Conservation (phyloP, 2,888 invertebrate species). For the Euzetes globulus region DNA sequence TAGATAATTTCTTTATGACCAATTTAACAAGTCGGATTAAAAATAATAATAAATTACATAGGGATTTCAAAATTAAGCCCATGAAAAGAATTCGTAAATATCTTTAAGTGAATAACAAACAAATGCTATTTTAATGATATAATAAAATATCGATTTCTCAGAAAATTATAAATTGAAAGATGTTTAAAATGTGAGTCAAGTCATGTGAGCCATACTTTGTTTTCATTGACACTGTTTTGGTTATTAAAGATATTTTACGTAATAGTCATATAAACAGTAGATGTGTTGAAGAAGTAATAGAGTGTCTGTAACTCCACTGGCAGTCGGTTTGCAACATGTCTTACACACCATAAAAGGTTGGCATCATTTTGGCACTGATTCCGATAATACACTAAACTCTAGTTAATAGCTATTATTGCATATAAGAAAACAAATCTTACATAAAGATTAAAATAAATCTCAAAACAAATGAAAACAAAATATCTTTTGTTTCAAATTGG, state of each 20-base stretch:
- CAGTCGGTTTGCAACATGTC: not conserved
- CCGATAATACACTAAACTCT: not conserved
- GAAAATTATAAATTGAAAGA: no score
- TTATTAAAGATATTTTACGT: not conserved
- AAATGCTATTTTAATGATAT: no score
- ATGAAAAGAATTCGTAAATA: no score
- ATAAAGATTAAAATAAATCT: not conserved
- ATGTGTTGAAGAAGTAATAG: not conserved
- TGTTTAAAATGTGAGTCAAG: no score
- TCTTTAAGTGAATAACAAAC: no score
- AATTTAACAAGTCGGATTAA: no score
- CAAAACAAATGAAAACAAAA: not conserved
- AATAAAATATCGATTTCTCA: no score
- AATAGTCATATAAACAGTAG: not conserved
- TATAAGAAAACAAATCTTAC: not conserved
- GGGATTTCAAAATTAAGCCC: no score
- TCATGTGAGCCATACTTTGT: not conserved
- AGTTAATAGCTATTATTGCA: not conserved
- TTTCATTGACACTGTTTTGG: not conserved
- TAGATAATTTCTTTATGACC: no score
- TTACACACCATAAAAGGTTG: constrained; percentile 19
- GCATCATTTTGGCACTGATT: constrained; percentile 13
- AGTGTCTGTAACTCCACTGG: not conserved
- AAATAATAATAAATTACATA: no score
- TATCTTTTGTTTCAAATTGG: no score